Percentiles rank a stretch among this genome's conserved stretches.
Evolutionary conservation across 1,140 invertebrate genomes (phyloP).

Genomic region (Magallana angulata): DNA sequence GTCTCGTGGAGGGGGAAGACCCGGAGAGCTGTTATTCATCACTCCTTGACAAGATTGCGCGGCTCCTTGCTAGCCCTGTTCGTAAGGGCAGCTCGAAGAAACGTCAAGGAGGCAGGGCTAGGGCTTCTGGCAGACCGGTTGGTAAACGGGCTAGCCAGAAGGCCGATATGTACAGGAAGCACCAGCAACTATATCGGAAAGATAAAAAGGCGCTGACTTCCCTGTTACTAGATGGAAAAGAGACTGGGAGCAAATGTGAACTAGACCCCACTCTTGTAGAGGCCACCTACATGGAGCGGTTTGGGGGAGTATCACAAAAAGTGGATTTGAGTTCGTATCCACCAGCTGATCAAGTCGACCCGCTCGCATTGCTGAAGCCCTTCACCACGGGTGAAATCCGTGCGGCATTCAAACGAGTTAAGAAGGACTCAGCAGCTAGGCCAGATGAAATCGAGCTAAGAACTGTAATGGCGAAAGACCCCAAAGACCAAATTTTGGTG

Average conservation of each 20-base stretch:
- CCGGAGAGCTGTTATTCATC: neutral
- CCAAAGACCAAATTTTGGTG: neutral
- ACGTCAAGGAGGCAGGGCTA: neutral
- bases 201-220: conserved; percentile 9
- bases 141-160: neutral
- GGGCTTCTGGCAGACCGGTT: neutral
- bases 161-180: neutral
- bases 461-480: neutral
- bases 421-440: conserved; percentile 50
- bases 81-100: neutral
- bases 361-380: conserved; percentile 25
- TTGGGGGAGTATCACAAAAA: conserved; percentile 41
- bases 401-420: conserved; percentile 14
- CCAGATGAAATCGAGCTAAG: conserved; percentile 45
- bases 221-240: conserved; percentile 41
- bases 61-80: neutral
- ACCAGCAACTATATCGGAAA: neutral
- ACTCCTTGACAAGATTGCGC: neutral
- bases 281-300: conserved; percentile 27
- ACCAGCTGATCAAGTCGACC: conserved; percentile 31
- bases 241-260: neutral
- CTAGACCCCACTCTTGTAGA: conserved; percentile 14
- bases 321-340: conserved; percentile 49
- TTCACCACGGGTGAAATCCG: conserved; percentile 43
- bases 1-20: neutral